Percentiles rank a stretch among this genome's conserved stretches.
These are phyloP conservation scores for Vidua macroura DNA, from an alignment of 2,113 vertebrate genomes.

Conservation along the genomic window DNA sequence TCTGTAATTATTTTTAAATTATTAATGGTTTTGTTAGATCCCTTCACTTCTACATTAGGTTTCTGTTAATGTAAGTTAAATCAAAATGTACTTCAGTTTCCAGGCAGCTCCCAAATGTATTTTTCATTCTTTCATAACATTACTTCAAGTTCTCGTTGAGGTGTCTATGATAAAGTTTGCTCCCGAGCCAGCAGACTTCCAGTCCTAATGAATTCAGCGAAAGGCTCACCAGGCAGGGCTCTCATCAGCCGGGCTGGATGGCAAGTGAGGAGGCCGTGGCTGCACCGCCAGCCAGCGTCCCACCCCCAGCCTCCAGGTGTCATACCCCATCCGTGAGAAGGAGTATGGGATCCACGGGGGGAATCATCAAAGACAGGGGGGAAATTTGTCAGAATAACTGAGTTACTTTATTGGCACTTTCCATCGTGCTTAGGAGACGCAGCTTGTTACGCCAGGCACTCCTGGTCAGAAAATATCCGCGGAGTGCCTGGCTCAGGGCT, in stretches of 20 bases:
- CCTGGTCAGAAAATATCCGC: background rate
- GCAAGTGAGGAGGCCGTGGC: background rate
- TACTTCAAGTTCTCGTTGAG: constrained; percentile 65
- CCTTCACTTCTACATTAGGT: constrained; percentile 78
- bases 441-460: background rate
- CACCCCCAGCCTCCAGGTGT: background rate
- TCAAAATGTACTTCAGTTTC: constrained; percentile 77
- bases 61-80: constrained; percentile 81
- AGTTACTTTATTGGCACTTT: background rate
- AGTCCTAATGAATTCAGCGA: constrained; percentile 1
- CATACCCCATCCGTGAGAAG: background rate
- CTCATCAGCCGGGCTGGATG: background rate
- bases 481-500: background rate
- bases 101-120: constrained; percentile 72
- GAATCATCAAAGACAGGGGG: background rate
- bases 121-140: constrained; percentile 80
- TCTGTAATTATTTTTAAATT: constrained; percentile 85
- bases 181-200: background rate
- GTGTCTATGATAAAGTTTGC: constrained; percentile 55
- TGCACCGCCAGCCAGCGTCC: background rate
- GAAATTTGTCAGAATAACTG: background rate
- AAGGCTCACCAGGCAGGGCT: background rate
- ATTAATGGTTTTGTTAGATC: constrained; percentile 83
- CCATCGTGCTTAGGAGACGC: background rate
- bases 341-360: background rate